These are phyloP conservation scores for Oscheius sp. DNA, from an alignment of 2,888 invertebrate species.

Conservation along the genomic window DNA sequence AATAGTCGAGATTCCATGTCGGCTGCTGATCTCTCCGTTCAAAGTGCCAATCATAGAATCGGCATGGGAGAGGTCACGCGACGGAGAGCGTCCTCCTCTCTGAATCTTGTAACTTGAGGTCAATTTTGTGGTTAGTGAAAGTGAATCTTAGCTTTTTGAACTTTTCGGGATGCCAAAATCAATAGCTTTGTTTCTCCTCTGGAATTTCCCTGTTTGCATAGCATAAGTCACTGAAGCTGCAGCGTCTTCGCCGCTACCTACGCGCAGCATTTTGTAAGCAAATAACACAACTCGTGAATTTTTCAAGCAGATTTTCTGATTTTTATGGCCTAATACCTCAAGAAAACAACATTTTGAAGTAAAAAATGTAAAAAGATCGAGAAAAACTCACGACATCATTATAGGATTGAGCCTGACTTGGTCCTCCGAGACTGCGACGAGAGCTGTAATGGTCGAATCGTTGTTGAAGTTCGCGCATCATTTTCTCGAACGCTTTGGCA, in stretches of 20 bases:
- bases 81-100: constrained; percentile 49
- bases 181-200: not conserved
- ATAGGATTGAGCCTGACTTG: constrained; percentile 51
- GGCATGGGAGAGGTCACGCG: constrained; percentile 62
- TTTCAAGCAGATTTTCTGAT: not conserved
- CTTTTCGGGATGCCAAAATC: not conserved
- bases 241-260: constrained; percentile 10
- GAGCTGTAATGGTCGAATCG: constrained; percentile 50
- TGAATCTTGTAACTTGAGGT: not conserved
- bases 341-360: constrained; percentile 13
- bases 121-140: not conserved
- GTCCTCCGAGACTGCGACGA: constrained; percentile 50
- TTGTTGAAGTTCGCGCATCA: constrained; percentile 57
- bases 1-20: constrained; percentile 96
- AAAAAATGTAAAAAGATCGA: not conserved
- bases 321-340: no score
- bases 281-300: not conserved
- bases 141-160: no score
- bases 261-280: constrained; percentile 17
- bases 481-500: constrained; percentile 18
- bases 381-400: constrained; percentile 54
- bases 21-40: constrained; percentile 73
- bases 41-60: constrained; percentile 87
- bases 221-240: constrained; percentile 10
- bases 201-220: constrained; percentile 11